A percentile compares a stretch with the other conserved stretches of the same genome.
phyloP scores from a whole-genome alignment of 2,113 vertebrate species.

The Strix uralensis region DNA sequence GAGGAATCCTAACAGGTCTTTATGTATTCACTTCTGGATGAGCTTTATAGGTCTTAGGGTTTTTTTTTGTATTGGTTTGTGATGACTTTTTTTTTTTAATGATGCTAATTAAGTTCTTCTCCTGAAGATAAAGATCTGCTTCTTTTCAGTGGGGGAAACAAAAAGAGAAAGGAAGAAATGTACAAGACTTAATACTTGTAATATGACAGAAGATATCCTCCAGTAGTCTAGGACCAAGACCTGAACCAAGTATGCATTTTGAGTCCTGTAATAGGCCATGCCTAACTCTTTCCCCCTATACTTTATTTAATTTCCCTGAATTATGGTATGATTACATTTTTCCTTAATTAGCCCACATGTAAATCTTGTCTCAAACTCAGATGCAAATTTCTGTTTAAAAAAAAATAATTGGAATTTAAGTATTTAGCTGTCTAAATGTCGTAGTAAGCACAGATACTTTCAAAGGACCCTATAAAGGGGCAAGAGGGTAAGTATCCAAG shows the following conservation, averaged over 20 bases:
- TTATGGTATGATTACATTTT: neutral
- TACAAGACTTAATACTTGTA: rapidly evolving
- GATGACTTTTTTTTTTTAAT: neutral
- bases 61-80: neutral
- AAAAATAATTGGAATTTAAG: neutral
- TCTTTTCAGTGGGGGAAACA: neutral
- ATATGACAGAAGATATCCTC: rapidly evolving
- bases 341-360: too few relatives aligned
- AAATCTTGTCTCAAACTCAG: neutral
- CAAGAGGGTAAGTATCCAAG: neutral
- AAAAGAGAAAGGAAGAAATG: neutral
- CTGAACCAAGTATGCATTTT: rapidly evolving
- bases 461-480: neutral
- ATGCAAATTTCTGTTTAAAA: neutral
- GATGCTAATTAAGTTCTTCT: neutral
- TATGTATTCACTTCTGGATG: neutral
- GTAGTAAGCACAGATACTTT: neutral
- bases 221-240: neutral
- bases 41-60: neutral
- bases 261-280: neutral
- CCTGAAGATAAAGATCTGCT: neutral
- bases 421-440: neutral
- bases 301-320: neutral
- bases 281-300: neutral
- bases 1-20: neutral